Percentiles rank a stretch among this genome's conserved stretches.
Evolutionary conservation across 1,140 invertebrate genomes (phyloP).

Genomic region (Scylla paramamosain): DNA sequence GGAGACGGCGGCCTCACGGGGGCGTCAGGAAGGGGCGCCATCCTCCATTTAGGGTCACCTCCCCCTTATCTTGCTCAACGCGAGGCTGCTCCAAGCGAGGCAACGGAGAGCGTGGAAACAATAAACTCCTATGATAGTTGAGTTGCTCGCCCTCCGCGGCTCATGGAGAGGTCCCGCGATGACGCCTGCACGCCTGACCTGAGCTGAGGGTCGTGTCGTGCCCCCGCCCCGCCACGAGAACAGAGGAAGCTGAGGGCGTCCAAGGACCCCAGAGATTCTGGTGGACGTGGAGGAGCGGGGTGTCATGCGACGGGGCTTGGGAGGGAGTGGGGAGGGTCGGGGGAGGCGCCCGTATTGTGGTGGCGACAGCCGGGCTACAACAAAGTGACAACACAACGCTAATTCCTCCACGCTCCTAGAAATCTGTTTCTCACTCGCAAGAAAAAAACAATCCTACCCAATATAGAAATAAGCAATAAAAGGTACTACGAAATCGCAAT

Average conservation of each 20-base stretch:
- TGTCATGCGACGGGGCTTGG: neutral
- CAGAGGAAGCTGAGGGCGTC: neutral
- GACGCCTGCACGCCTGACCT: neutral
- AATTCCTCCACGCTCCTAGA: neutral
- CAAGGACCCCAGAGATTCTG: neutral
- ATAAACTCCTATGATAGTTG: too few relatives aligned
- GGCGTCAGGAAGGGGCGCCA: conserved; percentile 30
- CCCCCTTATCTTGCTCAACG: neutral
- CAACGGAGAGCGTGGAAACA: neutral
- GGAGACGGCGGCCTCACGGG: conserved; percentile 70
- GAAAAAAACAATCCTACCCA: neutral
- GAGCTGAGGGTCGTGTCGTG: conserved; percentile 4
- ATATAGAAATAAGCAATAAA: neutral
- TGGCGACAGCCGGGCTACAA: conserved; percentile 33
- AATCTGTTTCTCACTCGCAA: neutral
- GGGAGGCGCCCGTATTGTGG: conserved; percentile 65
- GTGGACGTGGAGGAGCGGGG: conserved; percentile 26
- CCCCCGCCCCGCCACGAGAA: neutral
- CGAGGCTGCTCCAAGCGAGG: neutral
- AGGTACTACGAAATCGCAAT: neutral
- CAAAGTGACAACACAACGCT: conserved; percentile 38
- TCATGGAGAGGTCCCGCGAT: neutral
- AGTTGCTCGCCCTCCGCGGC: neutral
- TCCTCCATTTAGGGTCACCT: conserved; percentile 29
- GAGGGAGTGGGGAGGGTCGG: conserved; percentile 7